Evolutionary conservation across 2,888 invertebrate genomes (phyloP).

Genomic region (Zele albiditarsus): DNA sequence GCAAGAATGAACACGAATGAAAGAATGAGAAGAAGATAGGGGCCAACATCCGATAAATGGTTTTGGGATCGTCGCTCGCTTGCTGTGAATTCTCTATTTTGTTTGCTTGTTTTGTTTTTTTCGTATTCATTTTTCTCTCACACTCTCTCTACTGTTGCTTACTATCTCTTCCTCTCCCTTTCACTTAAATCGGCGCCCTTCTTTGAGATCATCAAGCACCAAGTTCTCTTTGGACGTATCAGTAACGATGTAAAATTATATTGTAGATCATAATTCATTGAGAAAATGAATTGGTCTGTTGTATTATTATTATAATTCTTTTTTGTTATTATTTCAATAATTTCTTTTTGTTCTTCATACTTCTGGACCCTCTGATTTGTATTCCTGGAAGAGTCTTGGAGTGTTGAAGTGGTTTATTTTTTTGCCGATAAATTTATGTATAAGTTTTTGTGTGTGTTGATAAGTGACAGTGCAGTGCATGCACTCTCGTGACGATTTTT

Average conservation of each 20-base stretch:
- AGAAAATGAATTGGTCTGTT: slow-evolving; percentile 11
- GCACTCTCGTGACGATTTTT: background rate
- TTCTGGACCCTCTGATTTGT: background rate
- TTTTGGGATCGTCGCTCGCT: slow-evolving; percentile 58
- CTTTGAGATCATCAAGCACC: slow-evolving; percentile 4
- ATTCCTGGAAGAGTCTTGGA: background rate
- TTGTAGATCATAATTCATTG: slow-evolving; percentile 12
- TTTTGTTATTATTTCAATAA: background rate
- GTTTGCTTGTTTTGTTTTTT: slow-evolving; percentile 15
- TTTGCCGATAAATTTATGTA: background rate
- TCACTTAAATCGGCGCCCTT: background rate
- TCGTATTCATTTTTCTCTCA: background rate
- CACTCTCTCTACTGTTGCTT: background rate
- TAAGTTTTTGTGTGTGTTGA: background rate
- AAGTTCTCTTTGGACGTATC: background rate
- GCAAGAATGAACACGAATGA: slow-evolving; percentile 28
- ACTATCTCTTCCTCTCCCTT: background rate
- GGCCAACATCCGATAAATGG: slow-evolving; percentile 58
- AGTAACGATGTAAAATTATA: slow-evolving; percentile 10
- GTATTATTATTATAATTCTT: background rate
- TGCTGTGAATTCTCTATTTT: slow-evolving; percentile 1
- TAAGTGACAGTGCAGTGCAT: background rate
- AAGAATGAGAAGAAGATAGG: slow-evolving; percentile 54
- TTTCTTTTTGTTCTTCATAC: background rate
- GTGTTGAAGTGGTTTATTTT: background rate